Evolutionary conservation across 2,888 invertebrate species (phyloP), one percentile per base, ranked within the genome.

Genomic region (Lasioglossum malachurum): DNA sequence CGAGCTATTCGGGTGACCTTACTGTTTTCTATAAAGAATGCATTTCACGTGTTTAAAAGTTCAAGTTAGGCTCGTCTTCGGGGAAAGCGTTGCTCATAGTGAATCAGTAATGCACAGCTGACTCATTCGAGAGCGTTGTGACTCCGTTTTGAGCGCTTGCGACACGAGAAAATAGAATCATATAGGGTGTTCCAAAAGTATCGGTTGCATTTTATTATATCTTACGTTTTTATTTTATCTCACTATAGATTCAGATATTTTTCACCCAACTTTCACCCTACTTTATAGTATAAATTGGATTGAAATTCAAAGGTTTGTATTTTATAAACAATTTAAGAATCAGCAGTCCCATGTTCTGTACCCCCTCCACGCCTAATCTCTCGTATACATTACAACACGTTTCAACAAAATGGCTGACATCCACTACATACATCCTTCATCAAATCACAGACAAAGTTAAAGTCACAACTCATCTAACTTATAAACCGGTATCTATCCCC

Each of bases 101-200:
- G 79, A 80, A 53, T 87, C 80, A 87, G 75, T 72, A 85, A 87
- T 85, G 85, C 82, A 75, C 77, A 67, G 72, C 44, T 64, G 75
- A 82, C 75, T 67, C 75, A 57, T 49, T n/a, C 74, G 78, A 60
- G 71, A 76, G 46, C 80, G 49, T 69, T 35, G 57, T 73, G 69
- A 23, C 46, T 75, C 57, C 35, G 57, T 81, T 77, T 35, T 78
- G 16, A 60, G 53, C 67, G 64, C 71, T 72, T 73, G 69, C 78
- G 67, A 67, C 35, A 67, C 38, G 35, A 67, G 77, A 53, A 78
- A 79, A 41, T 75, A 74, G 76, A 85, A 67, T 38, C 2, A n/a
- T 38, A 69, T 23, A 4, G 38, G 38, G 69, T 69, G 69, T 38
- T 38, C 19, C 69, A 4, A 38, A 69, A 69, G 35, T 38, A 38